phyloP scores from a whole-genome alignment of 92 coral and sea anemone genomes.

The Bergia puertoricense region DNA sequence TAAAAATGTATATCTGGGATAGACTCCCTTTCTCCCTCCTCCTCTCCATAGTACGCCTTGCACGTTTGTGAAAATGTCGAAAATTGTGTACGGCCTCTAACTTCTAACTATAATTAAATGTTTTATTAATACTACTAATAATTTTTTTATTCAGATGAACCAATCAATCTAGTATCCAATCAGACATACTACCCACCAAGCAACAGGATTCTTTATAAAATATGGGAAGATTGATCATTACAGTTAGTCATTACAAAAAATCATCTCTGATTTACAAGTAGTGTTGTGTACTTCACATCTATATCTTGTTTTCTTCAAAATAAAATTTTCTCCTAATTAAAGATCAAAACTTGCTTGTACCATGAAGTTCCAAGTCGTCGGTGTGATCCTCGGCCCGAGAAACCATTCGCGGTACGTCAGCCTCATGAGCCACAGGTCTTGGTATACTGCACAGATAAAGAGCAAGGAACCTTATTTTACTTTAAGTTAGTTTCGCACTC shows the following conservation, averaged over 20 bases:
- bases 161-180: not conserved
- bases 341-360: not conserved
- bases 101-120: not conserved
- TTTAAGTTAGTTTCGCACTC: too few relatives aligned
- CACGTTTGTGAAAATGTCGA: not conserved
- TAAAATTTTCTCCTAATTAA: not conserved
- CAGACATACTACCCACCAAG: too few relatives aligned
- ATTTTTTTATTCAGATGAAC: not conserved
- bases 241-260: too few relatives aligned
- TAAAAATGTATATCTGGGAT: too few relatives aligned
- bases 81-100: not conserved
- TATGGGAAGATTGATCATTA: too few relatives aligned
- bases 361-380: slow-evolving; percentile 34
- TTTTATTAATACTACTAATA: not conserved
- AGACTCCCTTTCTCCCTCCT: too few relatives aligned
- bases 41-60: too few relatives aligned
- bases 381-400: not conserved
- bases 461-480: not conserved
- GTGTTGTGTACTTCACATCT: not conserved
- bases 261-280: not conserved
- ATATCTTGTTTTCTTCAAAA: not conserved
- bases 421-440: not conserved
- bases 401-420: not conserved
- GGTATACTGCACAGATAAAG: not conserved
- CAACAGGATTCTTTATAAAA: too few relatives aligned